Conservation (phyloP, 2,888 invertebrate species). For the Mythimna loreyi region DNA sequence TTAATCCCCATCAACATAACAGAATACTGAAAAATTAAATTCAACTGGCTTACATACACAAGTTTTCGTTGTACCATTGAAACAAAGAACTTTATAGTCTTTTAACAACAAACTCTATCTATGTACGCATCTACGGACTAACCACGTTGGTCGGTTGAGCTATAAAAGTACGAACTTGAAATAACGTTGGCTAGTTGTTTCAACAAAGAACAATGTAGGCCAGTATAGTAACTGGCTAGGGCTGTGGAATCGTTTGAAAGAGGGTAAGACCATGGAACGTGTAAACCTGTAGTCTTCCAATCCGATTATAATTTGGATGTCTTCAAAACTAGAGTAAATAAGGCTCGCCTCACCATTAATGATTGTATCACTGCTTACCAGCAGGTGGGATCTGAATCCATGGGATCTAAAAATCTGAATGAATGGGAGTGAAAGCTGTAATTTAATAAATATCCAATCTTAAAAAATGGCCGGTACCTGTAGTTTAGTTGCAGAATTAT, state of each 20-base stretch:
- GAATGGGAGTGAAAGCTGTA: no score
- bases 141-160: neutral
- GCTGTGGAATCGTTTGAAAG: no score
- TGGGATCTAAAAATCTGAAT: no score
- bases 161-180: neutral
- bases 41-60: neutral
- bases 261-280: neutral
- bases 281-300: no score
- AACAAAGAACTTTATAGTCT: neutral
- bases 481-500: no score
- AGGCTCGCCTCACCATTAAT: no score
- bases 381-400: no score
- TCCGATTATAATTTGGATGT: no score
- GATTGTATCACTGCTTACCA: no score
- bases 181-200: neutral
- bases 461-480: no score
- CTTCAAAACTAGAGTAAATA: no score
- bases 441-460: no score
- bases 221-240: neutral
- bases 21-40: neutral
- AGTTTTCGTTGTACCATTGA: neutral
- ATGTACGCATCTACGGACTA: neutral
- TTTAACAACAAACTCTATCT: neutral
- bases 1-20: neutral
- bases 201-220: neutral